A percentile compares a stretch with the other conserved stretches of the same genome.
Evolutionary conservation across 2,797 vertebrate genomes (phyloP).

Genomic region (Morelia viridis): DNA sequence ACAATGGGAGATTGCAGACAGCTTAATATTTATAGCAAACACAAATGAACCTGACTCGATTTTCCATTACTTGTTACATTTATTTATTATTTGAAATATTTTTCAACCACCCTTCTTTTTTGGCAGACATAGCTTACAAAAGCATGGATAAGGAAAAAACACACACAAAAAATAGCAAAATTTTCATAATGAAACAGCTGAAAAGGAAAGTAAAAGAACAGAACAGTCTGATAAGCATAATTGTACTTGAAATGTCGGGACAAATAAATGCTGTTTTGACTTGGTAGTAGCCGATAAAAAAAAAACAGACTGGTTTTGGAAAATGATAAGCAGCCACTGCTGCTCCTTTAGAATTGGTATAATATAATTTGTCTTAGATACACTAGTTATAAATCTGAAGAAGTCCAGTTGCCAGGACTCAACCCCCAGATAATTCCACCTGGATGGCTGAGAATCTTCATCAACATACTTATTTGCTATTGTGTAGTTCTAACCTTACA

Average conservation of each 20-base stretch:
- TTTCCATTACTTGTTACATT: constrained; percentile 25
- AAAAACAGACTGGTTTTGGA: neutral
- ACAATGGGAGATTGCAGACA: constrained; percentile 28
- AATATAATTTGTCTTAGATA: neutral
- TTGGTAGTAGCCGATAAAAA: neutral
- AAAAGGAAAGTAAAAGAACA: neutral
- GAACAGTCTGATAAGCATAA: neutral
- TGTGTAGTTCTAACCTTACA: neutral
- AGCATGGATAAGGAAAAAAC: neutral
- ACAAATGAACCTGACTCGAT: constrained; percentile 26
- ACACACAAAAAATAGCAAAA: neutral
- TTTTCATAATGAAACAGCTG: neutral
- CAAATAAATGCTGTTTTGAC: neutral
- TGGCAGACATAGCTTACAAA: neutral
- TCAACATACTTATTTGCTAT: neutral
- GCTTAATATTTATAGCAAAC: constrained; percentile 39
- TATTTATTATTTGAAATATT: constrained; percentile 2
- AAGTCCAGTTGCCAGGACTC: no score
- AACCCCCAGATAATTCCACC: no score
- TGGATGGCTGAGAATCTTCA: no score
- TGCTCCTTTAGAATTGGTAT: neutral
- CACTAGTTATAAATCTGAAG: neutral
- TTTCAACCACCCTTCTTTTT: neutral
- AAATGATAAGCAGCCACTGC: neutral
- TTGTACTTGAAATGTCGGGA: neutral